Base-by-base conservation (phyloP, 23 tunicate genomes). In the Ascidia mentula region DNA sequence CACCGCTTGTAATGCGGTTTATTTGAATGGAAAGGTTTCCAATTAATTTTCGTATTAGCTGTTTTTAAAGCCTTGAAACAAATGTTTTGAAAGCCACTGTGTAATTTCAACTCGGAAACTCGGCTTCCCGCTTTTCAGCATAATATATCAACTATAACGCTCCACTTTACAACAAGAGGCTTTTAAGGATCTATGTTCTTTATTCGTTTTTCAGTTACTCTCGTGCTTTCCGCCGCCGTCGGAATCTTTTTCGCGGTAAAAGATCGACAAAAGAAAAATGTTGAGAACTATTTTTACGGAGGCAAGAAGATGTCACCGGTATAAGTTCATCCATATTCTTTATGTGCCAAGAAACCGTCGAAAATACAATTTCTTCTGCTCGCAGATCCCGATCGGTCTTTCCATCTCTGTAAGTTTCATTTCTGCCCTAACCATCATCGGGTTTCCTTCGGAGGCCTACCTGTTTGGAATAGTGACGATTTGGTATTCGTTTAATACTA, bases 351-450 rank as follows among this genome's bases (percentile, higher is more conserved):
- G n/a, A n/a, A n/a, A n/a, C n/a, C n/a, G n/a, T 53, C n/a, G n/a
- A 35, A 1, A 80, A 80, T 34, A 37, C 37, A 18, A 28, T 33
- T 32, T 32, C 60, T 15, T 82, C 6, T 74, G 34, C 42, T 18
- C n/a, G 28, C 74, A 88, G 94, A 34, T 88, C 13, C 87, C 86
- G 32, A 26, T 88, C 33, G 87, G 88, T 1, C 28, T 83, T 32
- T 88, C 94, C 1, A 83, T 83, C 7, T 74, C 84, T 0, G 94
- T 88, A 37, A 73, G 84, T 0, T 88, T 83, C 79, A 77, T 88
- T 1, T 88, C 94, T 24, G 94, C 94, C 24, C 38, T 88, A 9
- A 82, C 94, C 7, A 74, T 88, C 7, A 70, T 88, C 20, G 84
- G 71, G 0, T 77, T 38, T 45, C 94, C 94, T 1, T 60, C 83